phyloP scores from a whole-genome alignment of 2,113 vertebrate species.

The Vicugna pacos region DNA sequence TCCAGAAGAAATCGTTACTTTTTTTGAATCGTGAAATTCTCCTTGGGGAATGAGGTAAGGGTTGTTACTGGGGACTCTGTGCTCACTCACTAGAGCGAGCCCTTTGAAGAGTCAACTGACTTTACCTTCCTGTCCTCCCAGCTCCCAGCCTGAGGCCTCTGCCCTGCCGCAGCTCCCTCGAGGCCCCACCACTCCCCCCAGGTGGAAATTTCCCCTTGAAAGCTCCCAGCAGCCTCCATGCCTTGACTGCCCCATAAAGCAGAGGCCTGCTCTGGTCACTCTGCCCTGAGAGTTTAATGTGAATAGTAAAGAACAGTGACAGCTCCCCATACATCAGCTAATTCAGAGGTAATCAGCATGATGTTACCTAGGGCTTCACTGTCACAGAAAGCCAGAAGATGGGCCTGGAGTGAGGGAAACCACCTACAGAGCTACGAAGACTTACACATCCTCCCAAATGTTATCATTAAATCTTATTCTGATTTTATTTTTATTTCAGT shows the following conservation, averaged over 20 bases:
- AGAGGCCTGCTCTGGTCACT: neutral
- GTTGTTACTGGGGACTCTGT: neutral
- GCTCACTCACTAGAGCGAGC: neutral
- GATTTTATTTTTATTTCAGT: slow-evolving; percentile 44
- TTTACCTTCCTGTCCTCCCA: slow-evolving; percentile 64
- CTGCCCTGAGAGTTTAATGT: slow-evolving; percentile 68
- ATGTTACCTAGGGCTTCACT: slow-evolving; percentile 6
- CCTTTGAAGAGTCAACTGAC: slow-evolving; percentile 46
- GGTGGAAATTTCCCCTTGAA: slow-evolving; percentile 56
- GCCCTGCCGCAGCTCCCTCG: neutral
- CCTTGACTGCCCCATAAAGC: slow-evolving; percentile 46
- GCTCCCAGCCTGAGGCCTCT: neutral
- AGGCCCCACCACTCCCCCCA: neutral
- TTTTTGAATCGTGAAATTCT: neutral
- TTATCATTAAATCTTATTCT: slow-evolving; percentile 44
- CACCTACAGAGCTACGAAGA: neutral
- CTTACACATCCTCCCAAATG: slow-evolving; percentile 2
- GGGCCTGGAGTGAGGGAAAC: neutral
- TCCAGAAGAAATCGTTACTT: neutral
- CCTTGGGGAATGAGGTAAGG: neutral
- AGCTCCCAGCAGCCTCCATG: rapidly evolving
- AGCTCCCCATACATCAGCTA: slow-evolving; percentile 53
- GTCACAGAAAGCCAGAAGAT: neutral
- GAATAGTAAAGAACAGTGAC: slow-evolving; percentile 73
- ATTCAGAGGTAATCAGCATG: slow-evolving; percentile 43